A percentile compares a stretch with the other conserved stretches of the same genome.
phyloP scores from a whole-genome alignment of 64 coral and sea anemone species.

The Exaiptasia diaphana region DNA sequence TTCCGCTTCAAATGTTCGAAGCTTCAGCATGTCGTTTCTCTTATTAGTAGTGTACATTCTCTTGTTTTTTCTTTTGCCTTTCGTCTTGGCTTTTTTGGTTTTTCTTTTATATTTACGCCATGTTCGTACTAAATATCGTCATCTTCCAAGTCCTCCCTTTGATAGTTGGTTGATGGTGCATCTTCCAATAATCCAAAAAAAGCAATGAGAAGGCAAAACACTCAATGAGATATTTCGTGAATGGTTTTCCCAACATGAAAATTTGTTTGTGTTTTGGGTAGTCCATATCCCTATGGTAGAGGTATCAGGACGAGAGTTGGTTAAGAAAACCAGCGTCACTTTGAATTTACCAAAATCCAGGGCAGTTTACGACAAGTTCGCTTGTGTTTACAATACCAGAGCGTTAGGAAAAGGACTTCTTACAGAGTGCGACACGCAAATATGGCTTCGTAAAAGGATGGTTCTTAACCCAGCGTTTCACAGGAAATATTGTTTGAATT shows the following conservation, averaged over 20 bases:
- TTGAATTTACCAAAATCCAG: constrained; percentile 40
- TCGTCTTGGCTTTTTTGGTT: not conserved
- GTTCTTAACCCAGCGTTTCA: constrained; percentile 79
- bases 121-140: constrained; percentile 56
- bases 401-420: constrained; percentile 46
- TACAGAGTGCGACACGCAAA: constrained; percentile 18
- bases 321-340: constrained; percentile 29
- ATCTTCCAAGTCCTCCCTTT: constrained; percentile 57
- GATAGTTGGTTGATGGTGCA: constrained; percentile 64
- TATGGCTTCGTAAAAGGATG: constrained; percentile 58
- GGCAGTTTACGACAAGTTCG: not conserved
- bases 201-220: not conserved
- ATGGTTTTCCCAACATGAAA: constrained; percentile 21
- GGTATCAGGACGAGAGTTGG: constrained; percentile 37
- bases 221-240: constrained; percentile 7
- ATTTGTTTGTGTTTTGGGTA: constrained; percentile 34
- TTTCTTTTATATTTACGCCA: constrained; percentile 31
- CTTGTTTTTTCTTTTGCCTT: not conserved
- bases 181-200: not conserved
- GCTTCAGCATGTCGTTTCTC: too few relatives aligned
- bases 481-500: constrained; percentile 67
- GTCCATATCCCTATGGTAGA: constrained; percentile 13
- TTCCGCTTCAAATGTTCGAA: too few relatives aligned
- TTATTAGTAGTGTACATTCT: too few relatives aligned
- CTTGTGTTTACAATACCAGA: constrained; percentile 27